A percentile compares a stretch with the other conserved stretches of the same genome.
Evolutionary conservation across 2,888 invertebrate species (phyloP).

Genomic region (Mactromeris polynyma): DNA sequence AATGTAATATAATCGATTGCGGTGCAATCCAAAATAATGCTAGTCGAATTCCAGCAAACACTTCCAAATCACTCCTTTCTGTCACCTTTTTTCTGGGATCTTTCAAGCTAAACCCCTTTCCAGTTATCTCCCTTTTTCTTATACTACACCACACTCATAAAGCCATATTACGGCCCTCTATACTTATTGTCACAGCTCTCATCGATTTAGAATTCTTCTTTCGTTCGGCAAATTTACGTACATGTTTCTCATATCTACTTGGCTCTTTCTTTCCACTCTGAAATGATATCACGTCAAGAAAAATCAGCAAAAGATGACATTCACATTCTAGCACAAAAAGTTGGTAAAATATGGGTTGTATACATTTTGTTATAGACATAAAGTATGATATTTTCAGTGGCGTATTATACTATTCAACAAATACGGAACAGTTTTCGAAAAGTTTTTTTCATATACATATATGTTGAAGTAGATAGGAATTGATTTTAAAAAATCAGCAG

Average conservation of each 20-base stretch:
- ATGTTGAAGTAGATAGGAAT: no score
- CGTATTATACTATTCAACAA: no score
- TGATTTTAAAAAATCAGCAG: no score
- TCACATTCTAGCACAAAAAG: no score
- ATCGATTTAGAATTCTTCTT: constrained; percentile 89
- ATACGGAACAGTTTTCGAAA: no score
- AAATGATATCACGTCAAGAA: not conserved
- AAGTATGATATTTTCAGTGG: no score
- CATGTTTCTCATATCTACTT: constrained; percentile 96
- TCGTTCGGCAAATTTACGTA: constrained; percentile 94
- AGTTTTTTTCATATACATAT: no score
- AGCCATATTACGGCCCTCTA: constrained; percentile 98
- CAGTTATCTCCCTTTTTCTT: not conserved
- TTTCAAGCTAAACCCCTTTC: not conserved
- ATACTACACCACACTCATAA: constrained; percentile 88
- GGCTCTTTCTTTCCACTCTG: constrained; percentile 91
- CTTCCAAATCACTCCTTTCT: not conserved
- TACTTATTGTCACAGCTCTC: constrained; percentile 97
- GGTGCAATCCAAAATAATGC: not conserved
- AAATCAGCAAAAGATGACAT: no score
- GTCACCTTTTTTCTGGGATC: not conserved
- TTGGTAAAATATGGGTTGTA: no score
- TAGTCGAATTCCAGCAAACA: not conserved
- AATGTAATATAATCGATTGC: not conserved
- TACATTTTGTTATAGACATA: no score